Conservation (phyloP, 1,140 invertebrate genomes). For the Zaprionus tsacasi region DNA sequence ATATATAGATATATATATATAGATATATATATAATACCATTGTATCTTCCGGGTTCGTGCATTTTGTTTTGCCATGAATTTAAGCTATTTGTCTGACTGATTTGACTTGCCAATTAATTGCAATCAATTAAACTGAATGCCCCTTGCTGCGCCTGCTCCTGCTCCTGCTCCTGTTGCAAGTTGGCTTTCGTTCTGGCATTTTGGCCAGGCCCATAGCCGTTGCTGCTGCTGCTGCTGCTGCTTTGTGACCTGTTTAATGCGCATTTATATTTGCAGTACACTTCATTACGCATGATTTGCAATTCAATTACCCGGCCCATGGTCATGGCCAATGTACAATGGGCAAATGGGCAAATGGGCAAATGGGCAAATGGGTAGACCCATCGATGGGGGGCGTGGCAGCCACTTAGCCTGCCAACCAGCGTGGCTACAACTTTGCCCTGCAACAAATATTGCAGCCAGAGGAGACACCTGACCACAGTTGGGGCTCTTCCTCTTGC, state of each 20-base stretch:
- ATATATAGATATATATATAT: neutral
- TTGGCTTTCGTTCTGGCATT: slow-evolving; percentile 13
- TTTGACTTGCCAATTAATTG: slow-evolving; percentile 69
- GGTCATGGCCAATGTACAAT: slow-evolving; percentile 18
- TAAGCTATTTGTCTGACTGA: slow-evolving; percentile 6
- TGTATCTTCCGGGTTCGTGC: neutral
- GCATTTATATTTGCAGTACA: slow-evolving; percentile 68
- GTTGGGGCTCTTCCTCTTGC: slow-evolving; percentile 2
- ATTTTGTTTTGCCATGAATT: neutral
- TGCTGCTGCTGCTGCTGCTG: slow-evolving; percentile 11
- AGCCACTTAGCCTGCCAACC: neutral
- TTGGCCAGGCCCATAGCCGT: slow-evolving; percentile 2
- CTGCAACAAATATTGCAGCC: slow-evolving; percentile 2
- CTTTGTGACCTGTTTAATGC: slow-evolving; percentile 47
- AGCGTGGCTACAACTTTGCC: neutral
- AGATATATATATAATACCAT: neutral
- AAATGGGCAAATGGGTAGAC: neutral
- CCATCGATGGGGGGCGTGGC: neutral
- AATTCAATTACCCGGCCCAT: slow-evolving; percentile 74
- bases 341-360: neutral
- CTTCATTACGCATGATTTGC: slow-evolving; percentile 79
- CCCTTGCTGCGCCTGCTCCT: neutral
- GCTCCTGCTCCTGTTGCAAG: neutral
- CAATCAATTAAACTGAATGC: slow-evolving; percentile 68
- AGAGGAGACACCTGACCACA: slow-evolving; percentile 1